Base-by-base conservation (phyloP, 2,113 vertebrate species). In the Piaya cayana region DNA sequence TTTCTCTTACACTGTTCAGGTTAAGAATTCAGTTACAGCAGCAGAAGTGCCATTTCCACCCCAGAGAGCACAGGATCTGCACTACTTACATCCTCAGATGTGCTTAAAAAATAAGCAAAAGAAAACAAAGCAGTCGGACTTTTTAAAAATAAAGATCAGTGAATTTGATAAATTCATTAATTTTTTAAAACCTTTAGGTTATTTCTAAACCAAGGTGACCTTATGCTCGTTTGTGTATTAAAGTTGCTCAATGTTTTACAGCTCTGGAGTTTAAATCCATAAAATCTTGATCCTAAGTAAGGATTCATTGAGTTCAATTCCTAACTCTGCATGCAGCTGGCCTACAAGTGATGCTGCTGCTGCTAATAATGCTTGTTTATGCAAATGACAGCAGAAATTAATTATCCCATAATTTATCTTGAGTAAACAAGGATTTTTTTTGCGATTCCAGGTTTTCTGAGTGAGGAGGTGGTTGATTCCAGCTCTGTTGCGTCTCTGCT, bases 321-420 rank as follows among this genome's bases (percentile, higher is more conserved):
- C 70, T 59, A 47, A 22, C 55, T 53, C 23, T 11, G 45, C 0
- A 0, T 22, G 9, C 4, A 58, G 89, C 59, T 39, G 15, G 8
- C 30, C 70, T 27, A 26, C 15, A 62, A 56, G 11, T 1, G 1
- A 12, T 25, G 17, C 5, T 13, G 21, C 5, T 13, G 21, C 32
- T 43, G 39, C 9, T 39, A 59, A 16, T 30, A 71, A 58, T 13
- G 4, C 30, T 20, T 22, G 26, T 27, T 83, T 14, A 18, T 34
- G 20, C 16, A 58, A 39, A 37, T 22, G 27, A 12, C 22, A 43
- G 30, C n/a, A 8, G 5, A 2, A 15, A 29, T 52, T 68, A 5
- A 3, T 30, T 19, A 42, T 7, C 5, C 30, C 25, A 0, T 6
- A 8, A 43, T 26, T 75, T 47, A 23, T 13, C 20, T 0, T 2